Conservation (phyloP, 2,113 vertebrate species). For the Microtus ochrogaster region DNA sequence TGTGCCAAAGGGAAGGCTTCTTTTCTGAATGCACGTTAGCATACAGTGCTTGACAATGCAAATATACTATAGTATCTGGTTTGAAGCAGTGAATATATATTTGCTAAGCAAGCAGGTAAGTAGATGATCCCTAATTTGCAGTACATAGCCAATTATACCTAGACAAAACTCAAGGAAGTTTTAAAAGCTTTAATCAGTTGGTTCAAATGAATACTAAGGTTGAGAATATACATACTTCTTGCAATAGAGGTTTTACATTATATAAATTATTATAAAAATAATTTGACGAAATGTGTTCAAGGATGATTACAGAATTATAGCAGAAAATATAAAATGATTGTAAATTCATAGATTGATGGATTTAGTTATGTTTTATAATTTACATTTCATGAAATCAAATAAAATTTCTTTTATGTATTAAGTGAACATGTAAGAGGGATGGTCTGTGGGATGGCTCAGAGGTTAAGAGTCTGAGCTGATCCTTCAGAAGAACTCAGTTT, state of each 20-base stretch:
- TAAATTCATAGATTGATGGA: neutral
- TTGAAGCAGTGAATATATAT: neutral
- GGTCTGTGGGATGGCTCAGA: neutral
- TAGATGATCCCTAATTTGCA: neutral
- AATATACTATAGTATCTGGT: neutral
- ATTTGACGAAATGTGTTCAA: neutral
- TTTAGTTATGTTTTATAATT: neutral
- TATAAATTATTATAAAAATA: neutral
- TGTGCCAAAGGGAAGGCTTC: neutral
- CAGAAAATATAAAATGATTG: constrained; percentile 33
- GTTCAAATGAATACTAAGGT: neutral
- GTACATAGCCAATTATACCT: neutral
- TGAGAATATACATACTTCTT: neutral
- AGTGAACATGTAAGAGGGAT: too few species aligned
- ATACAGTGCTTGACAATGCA: neutral
- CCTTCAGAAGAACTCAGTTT: too few species aligned
- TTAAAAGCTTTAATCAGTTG: neutral
- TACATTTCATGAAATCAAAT: neutral
- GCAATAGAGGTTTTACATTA: neutral
- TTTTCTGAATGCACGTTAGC: neutral
- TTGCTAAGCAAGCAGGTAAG: neutral
- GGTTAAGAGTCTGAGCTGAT: neutral
- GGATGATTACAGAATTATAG: constrained; percentile 8
- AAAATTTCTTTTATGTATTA: neutral
- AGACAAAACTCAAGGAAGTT: neutral